Percentiles rank a stretch among this genome's conserved stretches.
Conservation (phyloP, 2,113 vertebrate species). For the Pollimyrus isidori region DNA sequence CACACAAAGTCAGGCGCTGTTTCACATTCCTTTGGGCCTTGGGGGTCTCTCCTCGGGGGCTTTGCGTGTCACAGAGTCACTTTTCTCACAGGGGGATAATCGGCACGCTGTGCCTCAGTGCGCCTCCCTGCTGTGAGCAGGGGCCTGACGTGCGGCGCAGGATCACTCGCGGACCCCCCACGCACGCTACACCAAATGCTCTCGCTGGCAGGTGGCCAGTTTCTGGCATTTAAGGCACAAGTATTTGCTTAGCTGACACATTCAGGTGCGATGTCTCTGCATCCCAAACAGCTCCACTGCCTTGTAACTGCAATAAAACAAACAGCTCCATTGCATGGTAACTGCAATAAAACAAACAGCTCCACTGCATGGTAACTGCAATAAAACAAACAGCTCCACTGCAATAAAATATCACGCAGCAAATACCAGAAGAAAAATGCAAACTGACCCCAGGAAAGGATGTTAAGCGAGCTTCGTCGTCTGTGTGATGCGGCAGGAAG, state of each 20-base stretch:
- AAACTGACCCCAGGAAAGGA: neutral
- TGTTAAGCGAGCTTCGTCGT: neutral
- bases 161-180: neutral
- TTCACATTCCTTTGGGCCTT: conserved; percentile 17
- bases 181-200: neutral
- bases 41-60: neutral
- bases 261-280: neutral
- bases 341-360: too few relatives aligned
- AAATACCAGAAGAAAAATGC: neutral
- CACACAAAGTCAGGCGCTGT: neutral
- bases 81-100: conserved; percentile 55
- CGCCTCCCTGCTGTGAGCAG: neutral
- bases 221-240: neutral
- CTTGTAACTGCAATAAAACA: neutral
- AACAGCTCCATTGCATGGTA: too few relatives aligned
- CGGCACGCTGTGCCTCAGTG: conserved; percentile 21
- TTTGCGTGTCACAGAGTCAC: conserved; percentile 41
- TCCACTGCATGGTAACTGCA: too few relatives aligned
- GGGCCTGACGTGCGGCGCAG: neutral
- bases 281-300: neutral
- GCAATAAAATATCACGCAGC: neutral
- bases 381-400: neutral
- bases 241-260: neutral
- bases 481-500: neutral
- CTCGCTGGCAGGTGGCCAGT: neutral